A percentile compares a stretch with the other conserved stretches of the same genome.
Evolutionary conservation across 2,888 invertebrate species (phyloP).

Genomic region (Amblyjoppa fuscipennis): DNA sequence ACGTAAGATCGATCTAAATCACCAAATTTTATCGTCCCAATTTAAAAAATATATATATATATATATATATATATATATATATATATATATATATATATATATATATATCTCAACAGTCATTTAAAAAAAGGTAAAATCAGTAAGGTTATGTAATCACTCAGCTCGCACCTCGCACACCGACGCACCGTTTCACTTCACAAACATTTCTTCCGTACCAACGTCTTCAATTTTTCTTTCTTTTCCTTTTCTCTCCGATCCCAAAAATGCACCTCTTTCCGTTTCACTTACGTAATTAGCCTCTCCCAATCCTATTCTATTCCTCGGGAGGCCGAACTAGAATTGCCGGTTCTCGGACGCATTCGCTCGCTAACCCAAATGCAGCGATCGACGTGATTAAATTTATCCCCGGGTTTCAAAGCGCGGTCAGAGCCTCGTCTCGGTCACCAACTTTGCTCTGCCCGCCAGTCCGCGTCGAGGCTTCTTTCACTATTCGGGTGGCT

Average conservation of each 20-base stretch:
- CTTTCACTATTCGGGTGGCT: slow-evolving; percentile 28
- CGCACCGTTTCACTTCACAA: slow-evolving; percentile 45
- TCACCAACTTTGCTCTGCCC: slow-evolving; percentile 59
- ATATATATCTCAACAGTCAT: background rate
- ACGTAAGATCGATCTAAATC: slow-evolving; percentile 30
- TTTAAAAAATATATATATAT: background rate
- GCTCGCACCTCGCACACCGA: background rate
- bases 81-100: slow-evolving; percentile 7
- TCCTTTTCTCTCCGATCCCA: background rate
- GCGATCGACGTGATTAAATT: slow-evolving; percentile 75
- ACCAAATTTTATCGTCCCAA: slow-evolving; percentile 17
- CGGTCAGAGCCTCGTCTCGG: slow-evolving; percentile 59
- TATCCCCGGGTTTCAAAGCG: slow-evolving; percentile 69
- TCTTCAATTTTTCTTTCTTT: background rate
- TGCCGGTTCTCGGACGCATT: slow-evolving; percentile 71
- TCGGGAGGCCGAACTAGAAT: slow-evolving; percentile 59
- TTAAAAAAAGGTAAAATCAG: background rate
- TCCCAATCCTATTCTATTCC: slow-evolving; percentile 47
- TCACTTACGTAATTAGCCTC: slow-evolving; percentile 62
- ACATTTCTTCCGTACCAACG: slow-evolving; percentile 2
- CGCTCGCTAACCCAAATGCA: slow-evolving; percentile 77
- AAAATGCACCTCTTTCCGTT: slow-evolving; percentile 15
- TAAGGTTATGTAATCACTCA: slow-evolving; percentile 45
- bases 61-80: slow-evolving; percentile 13
- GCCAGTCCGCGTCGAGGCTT: slow-evolving; percentile 6